Conservation (phyloP, 1,140 invertebrate species). For the Sitophilus oryzae region DNA sequence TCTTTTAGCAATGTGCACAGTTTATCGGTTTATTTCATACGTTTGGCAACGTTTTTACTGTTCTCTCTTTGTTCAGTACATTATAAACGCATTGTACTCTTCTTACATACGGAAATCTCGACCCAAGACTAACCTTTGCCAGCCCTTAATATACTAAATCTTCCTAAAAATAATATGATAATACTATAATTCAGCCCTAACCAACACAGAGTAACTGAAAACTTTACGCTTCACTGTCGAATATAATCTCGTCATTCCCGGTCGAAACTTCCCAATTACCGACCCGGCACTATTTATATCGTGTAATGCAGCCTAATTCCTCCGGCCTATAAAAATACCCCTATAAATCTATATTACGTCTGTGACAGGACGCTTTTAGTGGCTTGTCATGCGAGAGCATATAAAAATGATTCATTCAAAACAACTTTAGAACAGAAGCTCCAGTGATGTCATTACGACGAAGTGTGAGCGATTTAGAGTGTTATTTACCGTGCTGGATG, state of each 20-base stretch:
- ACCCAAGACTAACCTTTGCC: too few relatives aligned
- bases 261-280: neutral
- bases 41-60: too few relatives aligned
- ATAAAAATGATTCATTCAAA: slow-evolving; percentile 19
- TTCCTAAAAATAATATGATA: too few relatives aligned
- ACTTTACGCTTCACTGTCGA: neutral
- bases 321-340: slow-evolving; percentile 6
- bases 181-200: too few relatives aligned
- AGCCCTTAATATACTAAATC: too few relatives aligned
- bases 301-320: slow-evolving; percentile 9
- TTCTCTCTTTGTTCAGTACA: too few relatives aligned
- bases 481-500: neutral
- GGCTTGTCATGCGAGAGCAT: slow-evolving; percentile 10
- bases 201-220: too few relatives aligned
- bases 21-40: too few relatives aligned
- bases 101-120: too few relatives aligned
- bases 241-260: neutral
- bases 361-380: slow-evolving; percentile 16
- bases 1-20: too few relatives aligned
- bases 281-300: slow-evolving; percentile 9
- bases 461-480: slow-evolving; percentile 6
- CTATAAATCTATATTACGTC: slow-evolving; percentile 16
- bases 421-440: slow-evolving; percentile 10
- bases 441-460: slow-evolving; percentile 7
- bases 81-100: too few relatives aligned